phyloP scores from a whole-genome alignment of 35 echinoderm and acorn worm genomes.

The Heliocidaris erythrogramma region DNA sequence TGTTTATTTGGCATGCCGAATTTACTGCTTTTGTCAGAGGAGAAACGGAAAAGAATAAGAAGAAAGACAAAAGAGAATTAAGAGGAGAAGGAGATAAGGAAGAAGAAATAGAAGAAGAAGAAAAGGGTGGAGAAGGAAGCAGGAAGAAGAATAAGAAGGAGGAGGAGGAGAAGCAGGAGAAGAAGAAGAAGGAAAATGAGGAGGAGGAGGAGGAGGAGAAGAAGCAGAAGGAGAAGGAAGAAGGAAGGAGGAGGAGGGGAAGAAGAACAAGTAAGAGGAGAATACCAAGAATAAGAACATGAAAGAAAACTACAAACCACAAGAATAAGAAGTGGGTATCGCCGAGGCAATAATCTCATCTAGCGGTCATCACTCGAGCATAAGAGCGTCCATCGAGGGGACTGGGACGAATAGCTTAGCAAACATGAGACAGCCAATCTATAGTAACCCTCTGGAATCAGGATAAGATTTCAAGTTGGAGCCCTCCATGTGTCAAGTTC shows the following conservation, averaged over 20 bases:
- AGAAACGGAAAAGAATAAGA: neutral
- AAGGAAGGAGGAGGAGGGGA: too few species aligned
- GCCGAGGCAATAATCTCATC: neutral
- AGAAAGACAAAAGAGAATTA: neutral
- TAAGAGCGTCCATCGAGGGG: conserved; percentile 6
- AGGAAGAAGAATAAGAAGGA: neutral
- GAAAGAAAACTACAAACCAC: neutral
- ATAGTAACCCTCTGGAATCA: neutral
- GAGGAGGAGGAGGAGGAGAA: too few species aligned
- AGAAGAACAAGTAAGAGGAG: too few species aligned
- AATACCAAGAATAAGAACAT: neutral
- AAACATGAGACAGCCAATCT: neutral
- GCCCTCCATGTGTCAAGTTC: neutral
- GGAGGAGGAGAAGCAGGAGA: too few species aligned
- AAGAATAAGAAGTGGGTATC: neutral
- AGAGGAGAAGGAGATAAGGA: neutral
- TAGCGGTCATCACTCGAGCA: neutral
- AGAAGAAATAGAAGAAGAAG: neutral
- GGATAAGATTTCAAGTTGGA: neutral
- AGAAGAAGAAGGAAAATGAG: too few species aligned
- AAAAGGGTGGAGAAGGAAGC: neutral
- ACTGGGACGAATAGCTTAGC: neutral
- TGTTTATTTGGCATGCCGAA: too few species aligned
- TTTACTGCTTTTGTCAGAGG: neutral
- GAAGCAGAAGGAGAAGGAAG: too few species aligned